Evolutionary conservation across 2,888 invertebrate species (phyloP), one percentile per base, ranked within the genome.

Genomic region (Epinotia demarniana): DNA sequence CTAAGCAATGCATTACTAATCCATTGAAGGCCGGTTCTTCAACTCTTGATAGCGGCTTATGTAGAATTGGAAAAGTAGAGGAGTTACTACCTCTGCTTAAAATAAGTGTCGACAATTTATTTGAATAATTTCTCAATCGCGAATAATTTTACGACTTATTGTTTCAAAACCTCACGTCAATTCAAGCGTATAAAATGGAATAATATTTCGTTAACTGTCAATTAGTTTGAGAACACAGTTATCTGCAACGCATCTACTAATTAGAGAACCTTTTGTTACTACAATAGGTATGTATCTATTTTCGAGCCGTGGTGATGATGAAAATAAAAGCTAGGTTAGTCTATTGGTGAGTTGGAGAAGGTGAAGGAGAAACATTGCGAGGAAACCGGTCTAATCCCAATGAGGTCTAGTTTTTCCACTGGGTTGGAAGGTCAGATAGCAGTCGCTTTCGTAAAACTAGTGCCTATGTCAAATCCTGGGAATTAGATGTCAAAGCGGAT

Each of bases 131-230:
- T 2, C 16, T 39, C 39, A 39, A 62, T 18, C 39, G 2, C 62
- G n/a, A 39, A 39, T 58, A 58, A 2, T 23, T 58, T 16, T 58
- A 58, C 19, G 27, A 23, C 58, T 58, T 23, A 58, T 58, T 58
- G 27, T 27, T 16, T 18, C 19, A 55, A 33, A 33, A n/a, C 73
- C 55, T 62, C 53, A 62, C 61, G 27, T 12, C 61, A 73, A 73
- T 61, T 61, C 67, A 61, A 73, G 2, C 61, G 61, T 63, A 55
- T 63, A 68, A 67, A 62, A 55, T 46, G 60, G 43, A 68, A 64
- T 72, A 64, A 62, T 74, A 46, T 74, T 74, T 74, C 73, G 68
- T 27, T 69, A 74, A 63, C 69, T 57, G 57, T 69, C 69, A 74
- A 74, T 74, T 74, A 74, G 69, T 69, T 62, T 61, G 70, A 71